Evolutionary conservation across 2,888 invertebrate genomes (phyloP).

Genomic region (Drosophila mettleri): DNA sequence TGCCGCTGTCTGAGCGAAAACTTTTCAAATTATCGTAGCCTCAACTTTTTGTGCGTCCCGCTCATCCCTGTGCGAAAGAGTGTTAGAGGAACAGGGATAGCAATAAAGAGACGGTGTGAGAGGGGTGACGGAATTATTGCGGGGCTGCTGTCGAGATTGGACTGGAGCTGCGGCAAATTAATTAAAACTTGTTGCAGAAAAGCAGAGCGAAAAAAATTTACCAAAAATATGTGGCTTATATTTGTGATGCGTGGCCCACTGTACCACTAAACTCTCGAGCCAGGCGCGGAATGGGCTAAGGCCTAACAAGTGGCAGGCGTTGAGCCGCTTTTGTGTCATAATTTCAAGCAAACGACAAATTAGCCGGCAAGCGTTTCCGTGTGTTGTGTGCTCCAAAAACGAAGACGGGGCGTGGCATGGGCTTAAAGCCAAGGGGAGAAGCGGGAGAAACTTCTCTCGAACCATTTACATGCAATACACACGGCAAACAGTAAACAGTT

Average conservation of each 20-base stretch:
- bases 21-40: slow-evolving; percentile 79
- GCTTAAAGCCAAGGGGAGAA: background rate
- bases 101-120: background rate
- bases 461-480: slow-evolving; percentile 73
- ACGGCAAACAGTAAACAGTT: slow-evolving; percentile 62
- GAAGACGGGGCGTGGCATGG: background rate
- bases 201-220: slow-evolving; percentile 39
- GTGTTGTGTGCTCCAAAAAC: slow-evolving; percentile 4
- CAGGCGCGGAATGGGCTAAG: background rate
- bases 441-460: slow-evolving; percentile 21
- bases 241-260: slow-evolving; percentile 36
- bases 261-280: slow-evolving; percentile 22
- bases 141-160: slow-evolving; percentile 32
- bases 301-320: slow-evolving; percentile 50
- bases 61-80: background rate
- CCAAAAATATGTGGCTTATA: slow-evolving; percentile 43
- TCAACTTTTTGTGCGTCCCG: slow-evolving; percentile 67
- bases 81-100: background rate
- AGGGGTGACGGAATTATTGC: slow-evolving; percentile 49
- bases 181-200: slow-evolving; percentile 76
- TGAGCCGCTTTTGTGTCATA: slow-evolving; percentile 69
- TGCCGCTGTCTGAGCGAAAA: slow-evolving; percentile 76
- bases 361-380: slow-evolving; percentile 66
- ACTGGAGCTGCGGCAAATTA: slow-evolving; percentile 72
- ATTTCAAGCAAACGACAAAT: slow-evolving; percentile 72